These are phyloP conservation scores for Pantherophis vulpinus DNA, from an alignment of 2,797 vertebrate species.

Conservation along the genomic window DNA sequence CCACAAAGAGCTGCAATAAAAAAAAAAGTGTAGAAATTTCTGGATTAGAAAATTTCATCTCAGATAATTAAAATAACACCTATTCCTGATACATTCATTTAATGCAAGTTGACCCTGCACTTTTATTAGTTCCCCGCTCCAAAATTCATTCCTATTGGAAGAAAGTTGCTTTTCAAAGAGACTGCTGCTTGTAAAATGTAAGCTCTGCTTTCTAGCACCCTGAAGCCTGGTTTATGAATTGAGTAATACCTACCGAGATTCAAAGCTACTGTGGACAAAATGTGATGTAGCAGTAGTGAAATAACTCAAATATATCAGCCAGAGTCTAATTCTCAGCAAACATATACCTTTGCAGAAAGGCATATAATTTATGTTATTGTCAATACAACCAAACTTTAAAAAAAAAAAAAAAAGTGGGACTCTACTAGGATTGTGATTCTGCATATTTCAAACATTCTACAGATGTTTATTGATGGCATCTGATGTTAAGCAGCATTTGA, in stretches of 20 bases:
- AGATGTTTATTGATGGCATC: not conserved
- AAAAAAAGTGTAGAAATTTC: too few relatives aligned
- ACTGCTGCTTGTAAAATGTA: not conserved
- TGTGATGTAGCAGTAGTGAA: not conserved
- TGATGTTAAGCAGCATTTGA: not conserved
- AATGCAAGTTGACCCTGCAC: not conserved
- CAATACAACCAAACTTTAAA: not conserved
- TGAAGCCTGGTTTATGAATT: not conserved
- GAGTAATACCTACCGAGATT: not conserved
- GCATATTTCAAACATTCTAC: not conserved
- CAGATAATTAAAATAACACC: too few relatives aligned
- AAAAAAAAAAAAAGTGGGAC: not conserved
- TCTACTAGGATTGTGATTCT: not conserved
- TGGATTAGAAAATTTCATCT: too few relatives aligned
- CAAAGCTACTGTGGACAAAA: not conserved
- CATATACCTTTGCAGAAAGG: not conserved
- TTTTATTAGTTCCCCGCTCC: not conserved
- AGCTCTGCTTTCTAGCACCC: not conserved
- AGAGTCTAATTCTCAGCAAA: not conserved
- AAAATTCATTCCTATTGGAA: not conserved
- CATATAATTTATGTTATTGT: not conserved
- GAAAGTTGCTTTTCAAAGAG: not conserved
- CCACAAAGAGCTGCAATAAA: too few relatives aligned
- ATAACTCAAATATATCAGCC: not conserved
- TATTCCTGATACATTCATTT: too few relatives aligned